Conservation (phyloP, 2,888 invertebrate genomes). For the Lasioglossum leucozonium region DNA sequence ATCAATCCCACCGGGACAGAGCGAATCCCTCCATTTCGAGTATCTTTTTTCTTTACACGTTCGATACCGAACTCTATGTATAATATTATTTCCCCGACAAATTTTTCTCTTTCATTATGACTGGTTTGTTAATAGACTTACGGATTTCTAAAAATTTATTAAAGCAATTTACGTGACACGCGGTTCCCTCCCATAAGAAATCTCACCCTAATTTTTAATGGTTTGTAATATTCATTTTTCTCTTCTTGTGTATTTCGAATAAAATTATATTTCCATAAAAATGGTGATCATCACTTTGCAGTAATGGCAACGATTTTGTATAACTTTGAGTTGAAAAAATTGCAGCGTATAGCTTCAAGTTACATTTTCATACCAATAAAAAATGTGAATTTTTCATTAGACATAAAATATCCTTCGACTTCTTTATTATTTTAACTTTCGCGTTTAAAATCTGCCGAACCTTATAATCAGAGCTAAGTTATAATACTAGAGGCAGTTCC, state of each 20-base stretch:
- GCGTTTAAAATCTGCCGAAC: neutral
- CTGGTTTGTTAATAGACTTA: neutral
- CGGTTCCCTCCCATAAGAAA: too few species aligned
- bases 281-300: too few species aligned
- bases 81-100: neutral
- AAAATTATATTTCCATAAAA: too few species aligned
- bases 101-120: neutral
- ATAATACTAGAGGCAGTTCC: neutral
- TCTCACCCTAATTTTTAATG: too few species aligned
- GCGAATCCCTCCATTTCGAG: neutral
- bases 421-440: neutral
- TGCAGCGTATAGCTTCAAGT: too few species aligned
- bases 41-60: neutral
- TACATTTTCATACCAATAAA: too few species aligned
- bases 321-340: too few species aligned
- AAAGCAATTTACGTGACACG: too few species aligned
- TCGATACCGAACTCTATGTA: neutral
- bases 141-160: neutral
- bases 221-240: too few species aligned
- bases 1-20: constrained; percentile 14
- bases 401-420: neutral
- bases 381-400: too few species aligned
- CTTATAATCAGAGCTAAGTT: neutral
- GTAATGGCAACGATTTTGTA: too few species aligned
- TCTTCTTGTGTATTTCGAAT: too few species aligned